phyloP scores from a whole-genome alignment of 2,797 vertebrate genomes.

The Acropternis orthonyx region DNA sequence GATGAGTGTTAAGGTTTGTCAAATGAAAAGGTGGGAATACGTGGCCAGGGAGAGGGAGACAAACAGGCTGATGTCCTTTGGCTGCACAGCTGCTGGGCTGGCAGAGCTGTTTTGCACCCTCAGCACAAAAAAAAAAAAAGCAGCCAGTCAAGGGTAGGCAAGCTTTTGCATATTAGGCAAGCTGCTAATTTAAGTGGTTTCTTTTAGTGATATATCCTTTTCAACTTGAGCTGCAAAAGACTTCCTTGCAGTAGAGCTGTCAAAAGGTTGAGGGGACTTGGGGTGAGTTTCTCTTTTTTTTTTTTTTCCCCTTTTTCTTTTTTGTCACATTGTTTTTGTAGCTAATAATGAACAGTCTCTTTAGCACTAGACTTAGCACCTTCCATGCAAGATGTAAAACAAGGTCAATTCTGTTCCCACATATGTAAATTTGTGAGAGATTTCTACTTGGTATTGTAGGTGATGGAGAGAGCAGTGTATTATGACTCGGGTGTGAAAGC shows the following conservation, averaged over 20 bases:
- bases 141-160: neutral
- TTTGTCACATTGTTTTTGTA: neutral
- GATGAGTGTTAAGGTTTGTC: neutral
- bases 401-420: neutral
- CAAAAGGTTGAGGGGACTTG: neutral
- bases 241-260: neutral
- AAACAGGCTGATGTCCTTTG: neutral
- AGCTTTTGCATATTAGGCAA: neutral
- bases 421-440: neutral
- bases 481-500: neutral
- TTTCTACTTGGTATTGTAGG: neutral
- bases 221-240: neutral
- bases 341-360: slow-evolving; percentile 15
- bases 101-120: neutral
- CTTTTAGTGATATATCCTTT: neutral
- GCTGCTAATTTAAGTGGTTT: slow-evolving; percentile 15
- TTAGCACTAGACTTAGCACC: slow-evolving; percentile 1
- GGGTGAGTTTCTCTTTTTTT: neutral
- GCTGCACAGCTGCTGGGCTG: neutral
- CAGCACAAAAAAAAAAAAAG: neutral
- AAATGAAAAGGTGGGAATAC: neutral
- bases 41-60: neutral
- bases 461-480: neutral
- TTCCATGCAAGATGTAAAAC: neutral
- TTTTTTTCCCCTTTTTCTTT: neutral